Evolutionary conservation across 1,140 invertebrate genomes (phyloP), one percentile per base, ranked within the genome.

Genomic region (Macrobrachium rosenbergii): DNA sequence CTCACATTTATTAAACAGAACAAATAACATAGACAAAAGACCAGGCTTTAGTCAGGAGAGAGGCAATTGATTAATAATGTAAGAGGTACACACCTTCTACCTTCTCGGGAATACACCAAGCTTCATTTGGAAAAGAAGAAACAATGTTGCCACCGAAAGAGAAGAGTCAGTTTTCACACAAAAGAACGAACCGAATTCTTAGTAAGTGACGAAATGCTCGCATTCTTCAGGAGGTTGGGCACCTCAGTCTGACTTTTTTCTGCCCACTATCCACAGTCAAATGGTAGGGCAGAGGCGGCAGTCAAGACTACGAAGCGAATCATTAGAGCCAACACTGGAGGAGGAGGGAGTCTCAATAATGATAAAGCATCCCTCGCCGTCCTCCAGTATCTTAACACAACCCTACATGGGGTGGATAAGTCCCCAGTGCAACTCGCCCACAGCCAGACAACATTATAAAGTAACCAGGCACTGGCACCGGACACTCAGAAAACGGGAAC

Each of bases 281-380:
- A 63, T 62, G 78, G 78, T 52, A 11, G 60, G 21, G 78, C 60
- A 16, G 59, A 80, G 78, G 78, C 16, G 2, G 60, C 78, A 2
- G 60, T 80, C 10, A 80, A 80, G 60, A n/a, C 78, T 17, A 59
- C 78, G 3, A 80, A 80, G 21, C 59, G 78, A 63, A 28, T 80
- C 8, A 21, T 80, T 6, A 21, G 0, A 3, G 60, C 8, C 17
- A 80, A 80, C 78, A 80, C 28, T 37, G 52, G 16, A 21, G 16
- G 8, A n/a, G 60, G 60, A 21, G 78, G 59, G 14, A 80, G 78
- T 59, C 59, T 63, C 10, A 28, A 80, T 23, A 62, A 16, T 23
- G 60, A 80, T 52, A 80, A n/a, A 37, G 5, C 62, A 12, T 59
- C 78, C 14, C 3, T 12, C 10, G 78, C 60, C 23, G 8, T 80